A percentile compares a stretch with the other conserved stretches of the same genome.
Conservation (phyloP, 2,888 invertebrate species). For the Scaptomyza reducta region DNA sequence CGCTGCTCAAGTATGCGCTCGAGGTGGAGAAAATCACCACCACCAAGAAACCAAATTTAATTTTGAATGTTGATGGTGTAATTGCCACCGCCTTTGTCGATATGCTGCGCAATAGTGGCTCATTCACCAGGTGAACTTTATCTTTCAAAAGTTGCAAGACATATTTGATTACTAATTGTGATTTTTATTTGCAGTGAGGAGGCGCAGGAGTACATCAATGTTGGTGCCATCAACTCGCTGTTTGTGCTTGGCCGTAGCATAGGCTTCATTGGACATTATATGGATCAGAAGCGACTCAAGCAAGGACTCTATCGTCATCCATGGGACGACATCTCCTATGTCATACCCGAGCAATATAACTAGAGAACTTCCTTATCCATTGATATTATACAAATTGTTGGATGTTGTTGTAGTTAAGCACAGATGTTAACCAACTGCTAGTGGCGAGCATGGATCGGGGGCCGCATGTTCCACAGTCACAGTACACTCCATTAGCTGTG, state of each 20-base stretch:
- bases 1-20: constrained; percentile 96
- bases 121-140: constrained; percentile 91
- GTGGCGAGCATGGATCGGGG: constrained; percentile 62
- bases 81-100: constrained; percentile 99
- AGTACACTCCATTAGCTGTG: constrained; percentile 60
- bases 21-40: constrained; percentile 99
- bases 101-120: constrained; percentile 95
- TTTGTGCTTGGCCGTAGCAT: constrained; percentile 99
- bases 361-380: constrained; percentile 62
- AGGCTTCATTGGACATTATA: constrained; percentile 99
- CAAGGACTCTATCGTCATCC: constrained; percentile 99
- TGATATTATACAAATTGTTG: constrained; percentile 59
- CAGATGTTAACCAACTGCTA: constrained; percentile 72
- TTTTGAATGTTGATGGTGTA: constrained; percentile 99
- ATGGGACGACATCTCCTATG: constrained; percentile 96
- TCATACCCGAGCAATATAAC: constrained; percentile 84
- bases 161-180: neutral
- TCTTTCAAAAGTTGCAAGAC: too few species aligned
- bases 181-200: constrained; percentile 89
- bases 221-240: constrained; percentile 98
- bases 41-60: constrained; percentile 99
- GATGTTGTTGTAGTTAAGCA: constrained; percentile 78
- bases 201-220: constrained; percentile 98
- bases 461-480: constrained; percentile 50
- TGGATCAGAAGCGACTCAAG: constrained; percentile 99